Percentiles rank a stretch among this genome's conserved stretches.
phyloP scores from a whole-genome alignment of 2,888 invertebrate genomes.

The Catonia carolina region DNA sequence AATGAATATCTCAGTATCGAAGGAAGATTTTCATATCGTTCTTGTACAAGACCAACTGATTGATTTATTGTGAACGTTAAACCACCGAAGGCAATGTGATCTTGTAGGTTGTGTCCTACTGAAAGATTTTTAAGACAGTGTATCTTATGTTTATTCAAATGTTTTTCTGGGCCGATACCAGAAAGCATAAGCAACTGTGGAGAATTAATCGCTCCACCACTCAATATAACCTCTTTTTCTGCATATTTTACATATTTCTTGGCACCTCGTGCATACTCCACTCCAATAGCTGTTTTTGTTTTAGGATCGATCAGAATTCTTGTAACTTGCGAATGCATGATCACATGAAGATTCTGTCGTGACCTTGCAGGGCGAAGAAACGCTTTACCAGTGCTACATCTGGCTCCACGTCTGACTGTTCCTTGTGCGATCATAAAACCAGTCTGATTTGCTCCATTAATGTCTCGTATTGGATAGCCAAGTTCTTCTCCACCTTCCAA shows the following conservation, averaged over 20 bases:
- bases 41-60: conserved; percentile 70
- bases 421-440: conserved; percentile 89
- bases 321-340: conserved; percentile 67
- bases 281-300: conserved; percentile 71
- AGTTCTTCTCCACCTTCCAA: conserved; percentile 71
- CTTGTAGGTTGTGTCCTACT: conserved; percentile 83
- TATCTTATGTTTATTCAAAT: conserved; percentile 65
- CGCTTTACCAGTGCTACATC: conserved; percentile 85
- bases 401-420: conserved; percentile 66
- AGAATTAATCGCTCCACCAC: conserved; percentile 87
- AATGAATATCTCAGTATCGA: conserved; percentile 77
- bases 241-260: conserved; percentile 67
- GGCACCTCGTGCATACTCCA: conserved; percentile 68
- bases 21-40: conserved; percentile 68
- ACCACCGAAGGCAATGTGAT: conserved; percentile 81
- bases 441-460: conserved; percentile 78
- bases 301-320: conserved; percentile 46
- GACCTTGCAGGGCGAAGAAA: conserved; percentile 74
- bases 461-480: conserved; percentile 79
- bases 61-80: conserved; percentile 74
- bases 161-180: conserved; percentile 67
- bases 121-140: conserved; percentile 72
- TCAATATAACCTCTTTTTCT: conserved; percentile 79
- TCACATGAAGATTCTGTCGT: conserved; percentile 75
- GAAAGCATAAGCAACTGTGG: conserved; percentile 92